Evolutionary conservation across 2,797 vertebrate species (phyloP).

Genomic region (Danio kyathit): DNA sequence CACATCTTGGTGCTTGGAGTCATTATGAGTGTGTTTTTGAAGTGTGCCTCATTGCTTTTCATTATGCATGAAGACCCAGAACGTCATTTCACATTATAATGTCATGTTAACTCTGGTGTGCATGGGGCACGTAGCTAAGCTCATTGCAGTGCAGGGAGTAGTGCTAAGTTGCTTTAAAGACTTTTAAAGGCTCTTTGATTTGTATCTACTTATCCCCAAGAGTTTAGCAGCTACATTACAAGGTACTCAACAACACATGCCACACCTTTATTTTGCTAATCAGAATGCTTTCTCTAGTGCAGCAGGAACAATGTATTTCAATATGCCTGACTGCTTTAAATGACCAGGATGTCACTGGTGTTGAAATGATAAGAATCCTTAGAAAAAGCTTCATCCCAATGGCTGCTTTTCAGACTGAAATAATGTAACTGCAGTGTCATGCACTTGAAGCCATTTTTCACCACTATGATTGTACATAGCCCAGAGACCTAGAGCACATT

Average conservation of each 20-base stretch:
- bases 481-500: conserved; percentile 62
- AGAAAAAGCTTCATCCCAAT: conserved; percentile 48
- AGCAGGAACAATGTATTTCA: conserved; percentile 29
- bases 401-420: conserved; percentile 56
- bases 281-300: conserved; percentile 13
- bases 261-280: conserved; percentile 1
- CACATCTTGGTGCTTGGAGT: conserved; percentile 64
- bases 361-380: conserved; percentile 59
- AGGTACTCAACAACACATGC: not conserved
- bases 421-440: conserved; percentile 62
- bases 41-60: conserved; percentile 61
- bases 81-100: conserved; percentile 69
- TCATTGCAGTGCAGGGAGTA: conserved; percentile 1
- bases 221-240: not conserved
- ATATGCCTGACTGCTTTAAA: conserved; percentile 35
- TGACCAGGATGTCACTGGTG: conserved; percentile 35
- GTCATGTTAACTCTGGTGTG: conserved; percentile 65
- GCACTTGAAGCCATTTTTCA: conserved; percentile 38
- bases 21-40: conserved; percentile 40
- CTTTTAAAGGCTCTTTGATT: not conserved
- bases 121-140: not conserved
- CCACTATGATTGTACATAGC: conserved; percentile 69
- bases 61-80: conserved; percentile 61
- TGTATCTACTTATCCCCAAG: not conserved
- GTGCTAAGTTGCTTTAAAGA: conserved; percentile 1